Evolutionary conservation across 1,140 invertebrate genomes (phyloP).

Genomic region (Zaprionus camerounensis): DNA sequence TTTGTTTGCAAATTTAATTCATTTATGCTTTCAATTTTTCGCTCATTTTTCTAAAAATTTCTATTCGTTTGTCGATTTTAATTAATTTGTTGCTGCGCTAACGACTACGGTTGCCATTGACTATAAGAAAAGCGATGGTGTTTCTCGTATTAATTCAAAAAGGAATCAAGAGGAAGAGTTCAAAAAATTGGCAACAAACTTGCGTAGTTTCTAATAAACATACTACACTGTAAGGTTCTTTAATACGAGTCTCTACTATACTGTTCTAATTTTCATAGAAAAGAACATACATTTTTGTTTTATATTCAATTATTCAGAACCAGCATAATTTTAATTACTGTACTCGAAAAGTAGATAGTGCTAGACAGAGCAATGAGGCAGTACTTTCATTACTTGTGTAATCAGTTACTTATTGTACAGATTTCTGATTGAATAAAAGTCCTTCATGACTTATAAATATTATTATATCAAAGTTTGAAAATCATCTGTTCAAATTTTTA

Average conservation of each 20-base stretch:
- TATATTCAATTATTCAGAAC: slow-evolving; percentile 42
- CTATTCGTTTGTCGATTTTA: slow-evolving; percentile 57
- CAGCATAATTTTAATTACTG: slow-evolving; percentile 45
- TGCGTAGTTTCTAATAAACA: too few species aligned
- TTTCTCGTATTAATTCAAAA: not conserved
- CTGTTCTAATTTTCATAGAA: not conserved
- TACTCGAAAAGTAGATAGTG: not conserved
- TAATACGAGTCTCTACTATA: not conserved
- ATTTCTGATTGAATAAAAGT: not conserved
- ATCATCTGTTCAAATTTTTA: too few species aligned
- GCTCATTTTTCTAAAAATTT: slow-evolving; percentile 32
- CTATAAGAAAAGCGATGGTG: not conserved
- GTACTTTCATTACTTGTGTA: too few species aligned
- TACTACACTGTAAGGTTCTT: not conserved
- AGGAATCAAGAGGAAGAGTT: not conserved
- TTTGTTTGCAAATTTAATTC: slow-evolving; percentile 48
- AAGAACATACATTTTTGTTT: slow-evolving; percentile 3
- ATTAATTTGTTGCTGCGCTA: slow-evolving; percentile 59
- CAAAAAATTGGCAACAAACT: too few species aligned
- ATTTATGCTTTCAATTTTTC: slow-evolving; percentile 46
- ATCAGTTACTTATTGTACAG: not conserved
- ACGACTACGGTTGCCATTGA: not conserved
- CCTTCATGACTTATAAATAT: too few species aligned
- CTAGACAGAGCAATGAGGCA: not conserved
- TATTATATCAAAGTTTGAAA: too few species aligned